Base-by-base conservation (phyloP, 2,888 invertebrate species). In the Nesidiocoris tenuis region DNA sequence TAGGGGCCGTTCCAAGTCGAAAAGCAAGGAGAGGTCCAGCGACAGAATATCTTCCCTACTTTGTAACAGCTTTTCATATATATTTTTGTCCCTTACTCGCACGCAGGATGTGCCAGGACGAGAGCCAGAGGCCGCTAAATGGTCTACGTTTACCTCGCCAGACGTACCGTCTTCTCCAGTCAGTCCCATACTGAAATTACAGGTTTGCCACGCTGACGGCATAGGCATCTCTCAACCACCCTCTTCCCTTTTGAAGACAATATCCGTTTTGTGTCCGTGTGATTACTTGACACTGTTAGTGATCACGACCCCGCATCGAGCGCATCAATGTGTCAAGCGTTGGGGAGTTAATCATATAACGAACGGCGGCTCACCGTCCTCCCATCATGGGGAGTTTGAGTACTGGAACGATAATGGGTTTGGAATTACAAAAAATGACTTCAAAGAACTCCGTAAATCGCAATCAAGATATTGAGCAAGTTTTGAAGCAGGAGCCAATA, bases 271-370 rank as follows among this genome's bases (percentile, higher is more conserved):
- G 23, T 59, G 23, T 64, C 63, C 64, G 63, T 63, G 74, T 74
- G 64, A 74, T 74, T 74, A 74, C 74, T 74, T 74, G 74, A 74
- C 74, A 74, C 74, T 64, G 74, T 63, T 56, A 64, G 74, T 63
- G 74, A 74, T 74, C 74, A 74, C 70, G 70, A 70, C 39, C 39
- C 39, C 5, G 39, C 3, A 39, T 3, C 12, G 39, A 39, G 39
- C 39, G 12, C 39, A 12, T 39, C 39, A 39, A 7, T 39, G 39
- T 39, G 39, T 39, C 39, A 39, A 12, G 39, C 39, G 39, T 12
- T 39, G 3, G 39, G 12, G 39, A 39, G 5, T 12, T 39, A 39
- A 39, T 39, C 39, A 39, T 39, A 39, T 3, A 39, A 39, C 12
- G 39, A 39, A 39, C 12, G 12, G 39, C 39, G 39, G 39, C 39